Evolutionary conservation across 2,113 vertebrate species (phyloP).

Genomic region (Australoheros scitulus): DNA sequence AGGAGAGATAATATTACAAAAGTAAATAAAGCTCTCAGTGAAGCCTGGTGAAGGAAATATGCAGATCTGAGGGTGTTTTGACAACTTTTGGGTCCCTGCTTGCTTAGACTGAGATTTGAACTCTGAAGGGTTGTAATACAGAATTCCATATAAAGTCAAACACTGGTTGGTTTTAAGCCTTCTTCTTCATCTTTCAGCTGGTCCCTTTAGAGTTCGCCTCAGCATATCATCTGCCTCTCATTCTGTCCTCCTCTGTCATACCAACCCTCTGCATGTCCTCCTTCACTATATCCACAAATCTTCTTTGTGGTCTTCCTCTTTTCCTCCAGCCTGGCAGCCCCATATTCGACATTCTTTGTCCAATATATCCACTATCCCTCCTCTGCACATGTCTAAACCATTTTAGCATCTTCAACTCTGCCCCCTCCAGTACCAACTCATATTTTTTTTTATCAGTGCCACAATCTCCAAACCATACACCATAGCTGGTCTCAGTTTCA

Average conservation of each 20-base stretch:
- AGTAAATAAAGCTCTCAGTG: neutral
- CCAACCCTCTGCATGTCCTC: neutral
- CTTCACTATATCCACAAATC: neutral
- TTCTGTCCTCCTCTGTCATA: neutral
- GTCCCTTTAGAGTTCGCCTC: neutral
- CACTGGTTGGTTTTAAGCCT: neutral
- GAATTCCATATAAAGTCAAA: neutral
- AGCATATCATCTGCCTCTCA: neutral
- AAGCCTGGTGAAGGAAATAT: neutral
- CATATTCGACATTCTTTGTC: neutral
- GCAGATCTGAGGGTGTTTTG: neutral
- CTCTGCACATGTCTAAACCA: neutral
- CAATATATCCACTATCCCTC: neutral
- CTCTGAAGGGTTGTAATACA: neutral
- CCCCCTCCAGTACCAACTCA: no score
- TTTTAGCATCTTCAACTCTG: no score
- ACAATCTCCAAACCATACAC: neutral
- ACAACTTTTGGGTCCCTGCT: neutral
- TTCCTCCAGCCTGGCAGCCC: neutral
- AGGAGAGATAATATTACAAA: neutral
- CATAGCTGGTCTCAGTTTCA: neutral
- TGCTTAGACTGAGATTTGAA: neutral
- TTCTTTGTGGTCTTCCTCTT: neutral
- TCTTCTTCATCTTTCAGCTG: neutral
- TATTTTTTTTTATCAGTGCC: neutral